Evolutionary conservation across 2,888 invertebrate genomes (phyloP).

Genomic region (Theodoxus fluviatilis): DNA sequence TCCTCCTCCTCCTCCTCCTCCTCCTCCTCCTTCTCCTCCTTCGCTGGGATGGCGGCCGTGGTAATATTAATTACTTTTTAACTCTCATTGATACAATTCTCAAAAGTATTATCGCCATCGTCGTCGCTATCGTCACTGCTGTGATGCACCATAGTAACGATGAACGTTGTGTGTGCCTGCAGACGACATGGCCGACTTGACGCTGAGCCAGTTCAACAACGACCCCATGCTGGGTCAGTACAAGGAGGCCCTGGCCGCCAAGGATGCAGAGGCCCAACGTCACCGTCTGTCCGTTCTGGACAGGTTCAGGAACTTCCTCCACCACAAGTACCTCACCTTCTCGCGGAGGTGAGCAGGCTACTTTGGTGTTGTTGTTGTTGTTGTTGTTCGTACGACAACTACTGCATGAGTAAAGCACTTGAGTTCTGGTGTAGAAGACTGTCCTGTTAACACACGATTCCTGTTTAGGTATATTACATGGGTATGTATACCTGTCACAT

Average conservation of each 20-base stretch:
- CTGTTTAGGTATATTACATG: no score
- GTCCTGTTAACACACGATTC: no score
- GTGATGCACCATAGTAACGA: no score
- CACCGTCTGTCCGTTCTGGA: constrained; percentile 15
- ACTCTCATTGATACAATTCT: not conserved
- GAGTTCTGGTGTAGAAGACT: no score
- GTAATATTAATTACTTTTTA: not conserved
- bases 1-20: not conserved
- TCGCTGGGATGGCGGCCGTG: not conserved
- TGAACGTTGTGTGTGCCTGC: constrained; percentile 17
- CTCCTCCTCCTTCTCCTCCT: not conserved
- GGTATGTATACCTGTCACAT: no score
- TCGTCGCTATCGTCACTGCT: no score
- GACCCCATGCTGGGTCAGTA: constrained; percentile 33
- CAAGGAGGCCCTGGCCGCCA: constrained; percentile 28
- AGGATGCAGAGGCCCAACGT: constrained; percentile 18
- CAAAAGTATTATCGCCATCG: no score
- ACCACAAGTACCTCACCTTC: constrained; percentile 27
- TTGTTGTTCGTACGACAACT: not conserved
- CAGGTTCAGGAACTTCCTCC: constrained; percentile 23
- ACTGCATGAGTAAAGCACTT: no score
- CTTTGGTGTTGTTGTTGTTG: no score
- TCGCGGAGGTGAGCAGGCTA: constrained; percentile 28
- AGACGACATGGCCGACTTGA: constrained; percentile 24
- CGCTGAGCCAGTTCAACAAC: constrained; percentile 30